A percentile compares a stretch with the other conserved stretches of the same genome.
These are phyloP conservation scores for Bacillus rossius DNA, from an alignment of 1,140 invertebrate genomes.

Conservation along the genomic window DNA sequence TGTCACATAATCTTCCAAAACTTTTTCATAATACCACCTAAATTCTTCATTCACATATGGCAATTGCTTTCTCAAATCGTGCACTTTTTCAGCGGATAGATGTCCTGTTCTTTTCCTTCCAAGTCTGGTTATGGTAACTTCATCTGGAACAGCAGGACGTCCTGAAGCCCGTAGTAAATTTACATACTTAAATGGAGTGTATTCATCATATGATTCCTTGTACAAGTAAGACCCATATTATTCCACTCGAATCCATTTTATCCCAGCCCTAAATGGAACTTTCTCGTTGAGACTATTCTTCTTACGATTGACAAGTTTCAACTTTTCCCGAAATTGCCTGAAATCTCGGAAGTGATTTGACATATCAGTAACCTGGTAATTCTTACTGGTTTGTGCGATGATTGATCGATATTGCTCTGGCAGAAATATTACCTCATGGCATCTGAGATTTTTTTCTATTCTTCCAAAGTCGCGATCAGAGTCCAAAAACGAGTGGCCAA, in stretches of 20 bases:
- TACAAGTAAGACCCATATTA: slow-evolving; percentile 11
- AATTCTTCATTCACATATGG: slow-evolving; percentile 2
- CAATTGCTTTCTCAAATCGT: slow-evolving; percentile 8
- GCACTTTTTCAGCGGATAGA: slow-evolving; percentile 5
- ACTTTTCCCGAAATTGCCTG: neutral
- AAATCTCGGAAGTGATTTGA: slow-evolving; percentile 10
- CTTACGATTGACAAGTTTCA: slow-evolving; percentile 4
- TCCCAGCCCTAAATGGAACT: slow-evolving; percentile 10
- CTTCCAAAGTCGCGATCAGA: slow-evolving; percentile 19
- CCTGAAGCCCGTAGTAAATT: neutral
- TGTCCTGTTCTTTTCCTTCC: neutral
- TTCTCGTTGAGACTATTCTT: slow-evolving; percentile 10
- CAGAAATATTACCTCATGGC: slow-evolving; percentile 8
- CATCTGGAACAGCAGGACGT: neutral
- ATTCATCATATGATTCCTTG: slow-evolving; percentile 14
- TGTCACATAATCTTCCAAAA: slow-evolving; percentile 1
- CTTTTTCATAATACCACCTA: slow-evolving; percentile 13
- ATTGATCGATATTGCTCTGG: slow-evolving; percentile 13
- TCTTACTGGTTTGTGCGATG: slow-evolving; percentile 3
- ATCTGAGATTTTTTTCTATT: slow-evolving; percentile 14
- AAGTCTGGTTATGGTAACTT: too few relatives aligned
- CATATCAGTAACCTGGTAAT: slow-evolving; percentile 11
- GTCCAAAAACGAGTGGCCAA: slow-evolving; percentile 13
- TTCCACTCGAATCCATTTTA: slow-evolving; percentile 12
- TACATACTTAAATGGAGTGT: slow-evolving; percentile 13